Evolutionary conservation across 2,113 vertebrate genomes (phyloP), one percentile per base, ranked within the genome.

Genomic region (Cyprinodon tularosa): DNA sequence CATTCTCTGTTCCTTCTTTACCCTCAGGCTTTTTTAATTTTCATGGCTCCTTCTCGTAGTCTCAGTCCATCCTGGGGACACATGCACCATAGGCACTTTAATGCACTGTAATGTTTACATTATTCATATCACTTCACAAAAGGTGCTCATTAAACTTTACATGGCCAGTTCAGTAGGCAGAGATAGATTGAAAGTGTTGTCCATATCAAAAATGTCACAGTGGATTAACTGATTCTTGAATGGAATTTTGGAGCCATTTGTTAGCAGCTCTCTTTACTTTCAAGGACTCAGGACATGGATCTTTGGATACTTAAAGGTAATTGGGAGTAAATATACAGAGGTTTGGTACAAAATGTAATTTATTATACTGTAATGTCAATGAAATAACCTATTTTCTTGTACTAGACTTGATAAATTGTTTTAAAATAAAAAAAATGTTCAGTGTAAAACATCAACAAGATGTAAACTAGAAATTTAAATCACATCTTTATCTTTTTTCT

Each of bases 71-170:
- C 71, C 82, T 66, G 59, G 73, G 94, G 93, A 94, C 92, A 90
- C 88, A 92, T 91, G 91, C 82, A 81, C 79, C 86, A 84, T 87
- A 70, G 90, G 88, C 50, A 50, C 90, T 93, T 94, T 94, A 93
- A 91, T 93, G 87, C 87, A 72, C 83, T 61, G 77, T 94, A 93
- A 93, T 91, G 87, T 93, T 94, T 95, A 90, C 92, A 95, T 94
- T 94, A 94, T 95, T 95, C 94, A 95, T 94, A 90, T 88, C 72
- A 72, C 88, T 90, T 78, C 89, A 94, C 91, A 92, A 95, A 94
- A 92, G 93, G 91, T 91, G 91, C 92, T 94, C 92, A 93, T 95
- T 95, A 94, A 94, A 93, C 88, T 93, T 91, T 93, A 93, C 94
- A 91, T 71, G 86, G 88, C 90, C 87, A 86, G 71, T 87, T 83